Evolutionary conservation across 1,140 invertebrate species (phyloP).

Genomic region (Odontomachus brunneus): DNA sequence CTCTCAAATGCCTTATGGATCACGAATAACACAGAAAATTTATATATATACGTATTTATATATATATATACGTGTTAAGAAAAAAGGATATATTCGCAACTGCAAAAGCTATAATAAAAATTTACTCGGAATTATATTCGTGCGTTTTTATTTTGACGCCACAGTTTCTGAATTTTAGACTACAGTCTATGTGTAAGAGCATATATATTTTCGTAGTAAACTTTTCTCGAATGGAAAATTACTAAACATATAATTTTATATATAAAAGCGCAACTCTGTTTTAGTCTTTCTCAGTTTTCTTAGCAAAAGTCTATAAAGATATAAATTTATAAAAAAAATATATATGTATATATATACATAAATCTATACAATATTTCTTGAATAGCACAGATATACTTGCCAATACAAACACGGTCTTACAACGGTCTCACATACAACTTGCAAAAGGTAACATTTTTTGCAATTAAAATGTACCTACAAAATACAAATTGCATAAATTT

Average conservation of each 20-base stretch:
- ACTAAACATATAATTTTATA: neutral
- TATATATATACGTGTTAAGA: neutral
- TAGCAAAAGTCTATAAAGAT: neutral
- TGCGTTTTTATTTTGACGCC: too few relatives aligned
- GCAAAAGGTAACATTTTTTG: constrained; percentile 53
- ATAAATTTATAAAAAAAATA: constrained; percentile 17
- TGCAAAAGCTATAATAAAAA: neutral
- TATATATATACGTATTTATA: too few relatives aligned
- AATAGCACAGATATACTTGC: constrained; percentile 10
- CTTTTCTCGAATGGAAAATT: neutral
- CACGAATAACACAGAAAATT: too few relatives aligned
- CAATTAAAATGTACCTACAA: constrained; percentile 44
- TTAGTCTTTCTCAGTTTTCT: constrained; percentile 27
- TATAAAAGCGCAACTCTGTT: constrained; percentile 20
- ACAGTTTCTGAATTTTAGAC: neutral
- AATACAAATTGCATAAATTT: constrained; percentile 65
- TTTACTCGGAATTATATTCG: neutral
- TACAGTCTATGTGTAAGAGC: neutral
- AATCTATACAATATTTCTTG: constrained; percentile 42
- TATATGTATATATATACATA: constrained; percentile 8
- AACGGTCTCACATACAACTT: constrained; percentile 63
- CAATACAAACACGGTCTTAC: constrained; percentile 47
- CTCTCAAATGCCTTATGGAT: too few relatives aligned
- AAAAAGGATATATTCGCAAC: neutral
- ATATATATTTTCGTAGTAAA: neutral